Base-by-base conservation (phyloP, 2,888 invertebrate species). In the Drosophila mayaguana region DNA sequence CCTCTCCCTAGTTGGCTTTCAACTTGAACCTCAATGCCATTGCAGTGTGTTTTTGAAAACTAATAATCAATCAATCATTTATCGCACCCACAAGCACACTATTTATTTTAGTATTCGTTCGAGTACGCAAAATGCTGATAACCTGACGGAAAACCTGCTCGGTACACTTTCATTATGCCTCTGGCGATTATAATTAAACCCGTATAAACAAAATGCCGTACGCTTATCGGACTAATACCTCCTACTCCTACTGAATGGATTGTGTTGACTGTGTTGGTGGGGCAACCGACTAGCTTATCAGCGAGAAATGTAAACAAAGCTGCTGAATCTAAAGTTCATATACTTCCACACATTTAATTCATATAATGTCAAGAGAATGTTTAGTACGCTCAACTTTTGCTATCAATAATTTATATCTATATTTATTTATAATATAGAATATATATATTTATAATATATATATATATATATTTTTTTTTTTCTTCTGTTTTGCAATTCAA, bases 301-400 rank as follows among this genome's bases (percentile, higher is more conserved):
- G 69, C 69, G 46, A 56, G 25, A 56, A 66, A 68, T 56, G 69
- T 66, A 56, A 68, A 66, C 66, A 66, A 66, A 56, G 69, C 32
- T 56, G 36, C 6, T 53, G 50, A 64, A 34, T 70, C 70, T 68
- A 56, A 68, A 66, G 69, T 68, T 56, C 66, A 68, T 28, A 68
- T 12, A 20, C n/a, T 7, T n/a, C 40, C 46, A 34, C 46, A 40
- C 65, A 34, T 34, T 68, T 34, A 46, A 46, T 40, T 55, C 38
- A 46, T 7, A 22, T 14, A 54, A 32, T 34, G 68, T 66, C 34
- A 53, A 54, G 68, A 66, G 18, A 46, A 20, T 40, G 45, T 46
- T 66, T 67, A 67, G 18, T 54, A 25, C 65, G 43, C 43, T 32
- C 7, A 40, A 20, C 53, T 40, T 63, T 18, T 14, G n/a, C 25